Conservation (phyloP, 2,888 invertebrate species). For the Caenorhabditis zanzibari region DNA sequence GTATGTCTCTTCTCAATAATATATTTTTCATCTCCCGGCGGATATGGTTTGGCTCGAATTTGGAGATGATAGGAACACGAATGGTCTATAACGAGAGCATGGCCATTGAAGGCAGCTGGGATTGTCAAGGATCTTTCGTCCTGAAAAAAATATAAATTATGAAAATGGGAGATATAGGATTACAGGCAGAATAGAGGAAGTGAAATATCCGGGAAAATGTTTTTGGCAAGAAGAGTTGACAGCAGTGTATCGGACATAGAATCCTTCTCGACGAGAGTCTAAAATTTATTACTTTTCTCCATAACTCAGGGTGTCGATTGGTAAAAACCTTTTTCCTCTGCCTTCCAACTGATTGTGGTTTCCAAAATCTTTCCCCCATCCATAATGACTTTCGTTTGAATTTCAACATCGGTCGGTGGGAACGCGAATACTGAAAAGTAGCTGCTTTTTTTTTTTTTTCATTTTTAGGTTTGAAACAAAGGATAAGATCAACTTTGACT, state of each 20-base stretch:
- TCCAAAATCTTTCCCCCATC: slow-evolving; percentile 75
- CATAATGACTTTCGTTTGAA: slow-evolving; percentile 70
- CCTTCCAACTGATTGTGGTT: slow-evolving; percentile 73
- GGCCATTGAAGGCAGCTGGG: slow-evolving; percentile 65
- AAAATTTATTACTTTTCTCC: slow-evolving; percentile 10
- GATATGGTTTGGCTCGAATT: slow-evolving; percentile 77
- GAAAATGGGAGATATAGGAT: neutral
- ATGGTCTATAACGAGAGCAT: slow-evolving; percentile 68
- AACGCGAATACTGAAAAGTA: slow-evolving; percentile 71
- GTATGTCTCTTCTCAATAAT: slow-evolving; percentile 64
- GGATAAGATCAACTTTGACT: no score
- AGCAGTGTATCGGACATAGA: slow-evolving; percentile 72
- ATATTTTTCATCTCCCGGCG: slow-evolving; percentile 69
- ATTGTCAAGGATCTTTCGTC: slow-evolving; percentile 68
- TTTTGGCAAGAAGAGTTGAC: slow-evolving; percentile 69
- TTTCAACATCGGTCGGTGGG: slow-evolving; percentile 71
- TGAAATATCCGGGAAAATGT: slow-evolving; percentile 76
- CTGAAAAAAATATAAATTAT: slow-evolving; percentile 43
- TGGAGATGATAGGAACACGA: slow-evolving; percentile 70
- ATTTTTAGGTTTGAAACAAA: neutral
- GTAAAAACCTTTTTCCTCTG: slow-evolving; percentile 43
- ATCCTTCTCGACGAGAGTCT: slow-evolving; percentile 74
- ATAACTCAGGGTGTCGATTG: neutral
- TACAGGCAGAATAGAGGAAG: slow-evolving; percentile 70
- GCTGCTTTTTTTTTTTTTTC: neutral